phyloP scores from a whole-genome alignment of 2,888 invertebrate genomes.

The Apotomis betuletana region DNA sequence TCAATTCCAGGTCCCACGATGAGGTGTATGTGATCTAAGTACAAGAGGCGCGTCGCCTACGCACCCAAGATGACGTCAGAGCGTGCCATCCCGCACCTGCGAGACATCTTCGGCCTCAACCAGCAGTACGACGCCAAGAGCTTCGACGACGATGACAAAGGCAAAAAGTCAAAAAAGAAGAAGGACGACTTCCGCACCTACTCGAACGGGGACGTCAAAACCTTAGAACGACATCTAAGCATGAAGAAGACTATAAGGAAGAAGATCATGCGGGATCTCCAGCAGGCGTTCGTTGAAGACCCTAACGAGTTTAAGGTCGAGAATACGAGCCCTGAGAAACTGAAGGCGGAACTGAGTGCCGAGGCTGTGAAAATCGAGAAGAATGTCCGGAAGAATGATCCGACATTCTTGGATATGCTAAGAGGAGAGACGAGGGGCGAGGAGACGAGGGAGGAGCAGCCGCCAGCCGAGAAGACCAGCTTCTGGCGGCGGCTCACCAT shows the following conservation, averaged over 20 bases:
- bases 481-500: conserved; percentile 88
- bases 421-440: conserved; percentile 83
- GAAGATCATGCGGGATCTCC: conserved; percentile 92
- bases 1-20: conserved; percentile 74
- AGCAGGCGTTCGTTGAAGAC: conserved; percentile 89
- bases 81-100: conserved; percentile 89
- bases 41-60: conserved; percentile 57
- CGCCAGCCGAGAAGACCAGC: conserved; percentile 84
- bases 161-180: conserved; percentile 84
- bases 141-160: conserved; percentile 79
- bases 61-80: conserved; percentile 85
- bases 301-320: conserved; percentile 89
- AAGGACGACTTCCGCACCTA: conserved; percentile 88
- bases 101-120: conserved; percentile 88
- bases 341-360: conserved; percentile 86
- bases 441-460: conserved; percentile 74
- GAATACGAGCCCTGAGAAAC: conserved; percentile 86
- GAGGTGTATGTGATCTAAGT: conserved; percentile 70
- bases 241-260: conserved; percentile 94
- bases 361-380: conserved; percentile 86
- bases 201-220: conserved; percentile 87
- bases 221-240: conserved; percentile 90
- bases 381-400: conserved; percentile 81
- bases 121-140: conserved; percentile 79
- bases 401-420: conserved; percentile 87